Base-by-base conservation (phyloP, 2,888 invertebrate species). In the Marasmarcha lunaedactyla region DNA sequence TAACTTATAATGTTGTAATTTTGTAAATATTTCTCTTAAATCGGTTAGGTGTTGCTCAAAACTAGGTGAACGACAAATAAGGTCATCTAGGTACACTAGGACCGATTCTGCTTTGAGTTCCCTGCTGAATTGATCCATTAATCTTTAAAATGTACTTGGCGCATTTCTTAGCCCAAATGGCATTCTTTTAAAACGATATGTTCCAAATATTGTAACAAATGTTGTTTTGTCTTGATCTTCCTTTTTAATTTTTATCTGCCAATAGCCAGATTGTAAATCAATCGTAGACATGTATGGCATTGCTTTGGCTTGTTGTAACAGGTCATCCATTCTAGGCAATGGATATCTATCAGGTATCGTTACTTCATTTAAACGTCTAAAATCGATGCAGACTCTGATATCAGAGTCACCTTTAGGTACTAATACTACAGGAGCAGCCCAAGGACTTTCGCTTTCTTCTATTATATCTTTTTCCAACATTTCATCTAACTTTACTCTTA, bases 221-320 rank as follows among this genome's bases (percentile, higher is more conserved):
- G 47, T 45, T 6, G 58, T 59, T 42, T 57, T 56, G 4, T 45
- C 41, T 33, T 44, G 49, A 42, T 59, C 52, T 15, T 41, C 44
- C 26, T 41, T 33, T n/a, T 33, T 7, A n/a, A 51, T 41, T 2
- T 15, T 20, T 25, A 67, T 52, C 39, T 68, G 67, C 48, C 56
- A 60, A 43, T 67, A 71, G 1, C 67, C 64, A 2, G 56, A 40
- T 30, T 50, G 50, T 12, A 71, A 44, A 39, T 65, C 61, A 5
- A 67, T 41, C 1, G 57, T 62, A 3, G 59, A 46, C 52, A 58
- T 55, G 35, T 33, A 33, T n/a, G 33, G 33, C 33, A 33, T 33
- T 6, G 33, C 5, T 33, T 33, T 57, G 2, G 58, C 50, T 1
- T 44, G 46, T 20, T 63, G 58, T 12, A 67, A 35, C 20, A 60